Percentiles rank a stretch among this genome's conserved stretches.
Evolutionary conservation across 1,140 invertebrate genomes (phyloP).

Genomic region (Ridgeia piscesae): DNA sequence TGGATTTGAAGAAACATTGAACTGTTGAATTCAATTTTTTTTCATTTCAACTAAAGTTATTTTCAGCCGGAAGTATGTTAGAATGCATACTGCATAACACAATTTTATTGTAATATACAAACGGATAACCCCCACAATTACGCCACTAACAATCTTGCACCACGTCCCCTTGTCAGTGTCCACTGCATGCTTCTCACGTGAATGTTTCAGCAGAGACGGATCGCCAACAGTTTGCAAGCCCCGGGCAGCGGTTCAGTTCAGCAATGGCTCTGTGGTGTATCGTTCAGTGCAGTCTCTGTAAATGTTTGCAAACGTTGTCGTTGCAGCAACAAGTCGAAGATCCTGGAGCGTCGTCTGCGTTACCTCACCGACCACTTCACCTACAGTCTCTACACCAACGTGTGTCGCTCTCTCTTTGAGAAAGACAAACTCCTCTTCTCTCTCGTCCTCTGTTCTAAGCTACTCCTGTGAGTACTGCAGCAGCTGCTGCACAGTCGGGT

Average conservation of each 20-base stretch:
- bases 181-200: background rate
- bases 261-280: background rate
- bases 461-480: constrained; percentile 56
- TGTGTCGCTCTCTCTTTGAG: constrained; percentile 92
- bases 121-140: background rate
- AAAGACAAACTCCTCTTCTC: constrained; percentile 92
- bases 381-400: constrained; percentile 86
- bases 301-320: background rate
- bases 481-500: too few relatives aligned
- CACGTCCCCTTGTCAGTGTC: background rate
- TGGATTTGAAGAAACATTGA: too few relatives aligned
- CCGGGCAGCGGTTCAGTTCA: background rate
- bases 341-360: constrained; percentile 64
- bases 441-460: constrained; percentile 56
- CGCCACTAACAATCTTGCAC: background rate
- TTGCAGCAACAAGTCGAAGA: constrained; percentile 58
- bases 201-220: background rate
- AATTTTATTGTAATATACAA: too few relatives aligned
- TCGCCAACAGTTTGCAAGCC: background rate
- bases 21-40: too few relatives aligned
- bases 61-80: too few relatives aligned
- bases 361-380: constrained; percentile 83
- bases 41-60: too few relatives aligned
- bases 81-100: too few relatives aligned
- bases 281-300: background rate